phyloP scores from a whole-genome alignment of 2,797 vertebrate genomes.

The Lutjanus argentimaculatus region DNA sequence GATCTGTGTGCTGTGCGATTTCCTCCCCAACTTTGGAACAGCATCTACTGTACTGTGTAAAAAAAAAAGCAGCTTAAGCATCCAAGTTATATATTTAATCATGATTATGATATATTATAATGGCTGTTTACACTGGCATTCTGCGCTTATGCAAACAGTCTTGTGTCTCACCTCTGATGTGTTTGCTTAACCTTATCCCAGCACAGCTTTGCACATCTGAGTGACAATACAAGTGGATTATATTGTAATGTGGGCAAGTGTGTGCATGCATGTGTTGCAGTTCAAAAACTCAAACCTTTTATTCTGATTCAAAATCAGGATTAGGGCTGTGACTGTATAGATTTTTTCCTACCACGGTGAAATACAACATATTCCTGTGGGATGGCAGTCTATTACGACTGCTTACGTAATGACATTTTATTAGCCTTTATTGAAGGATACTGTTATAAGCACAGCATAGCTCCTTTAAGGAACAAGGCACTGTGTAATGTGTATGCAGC shows the following conservation, averaged over 20 bases:
- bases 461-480: too few species aligned
- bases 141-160: background rate
- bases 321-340: too few species aligned
- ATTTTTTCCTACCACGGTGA: too few species aligned
- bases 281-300: background rate
- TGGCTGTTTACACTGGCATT: constrained; percentile 11
- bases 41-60: constrained; percentile 5
- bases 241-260: background rate
- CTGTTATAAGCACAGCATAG: too few species aligned
- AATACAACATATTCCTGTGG: too few species aligned
- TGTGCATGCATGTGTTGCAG: background rate
- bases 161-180: background rate
- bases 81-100: constrained; percentile 23
- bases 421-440: too few species aligned
- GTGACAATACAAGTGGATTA: background rate
- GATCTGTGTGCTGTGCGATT: constrained; percentile 37
- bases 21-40: constrained; percentile 29
- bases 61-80: background rate
- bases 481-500: too few species aligned
- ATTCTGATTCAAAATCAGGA: background rate
- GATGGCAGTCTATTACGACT: too few species aligned
- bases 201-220: background rate
- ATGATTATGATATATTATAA: constrained; percentile 13
- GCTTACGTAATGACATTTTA: too few species aligned
- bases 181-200: constrained; percentile 6